These are phyloP conservation scores for Gymnorhina tibicen DNA, from an alignment of 2,113 vertebrate species.

Conservation along the genomic window DNA sequence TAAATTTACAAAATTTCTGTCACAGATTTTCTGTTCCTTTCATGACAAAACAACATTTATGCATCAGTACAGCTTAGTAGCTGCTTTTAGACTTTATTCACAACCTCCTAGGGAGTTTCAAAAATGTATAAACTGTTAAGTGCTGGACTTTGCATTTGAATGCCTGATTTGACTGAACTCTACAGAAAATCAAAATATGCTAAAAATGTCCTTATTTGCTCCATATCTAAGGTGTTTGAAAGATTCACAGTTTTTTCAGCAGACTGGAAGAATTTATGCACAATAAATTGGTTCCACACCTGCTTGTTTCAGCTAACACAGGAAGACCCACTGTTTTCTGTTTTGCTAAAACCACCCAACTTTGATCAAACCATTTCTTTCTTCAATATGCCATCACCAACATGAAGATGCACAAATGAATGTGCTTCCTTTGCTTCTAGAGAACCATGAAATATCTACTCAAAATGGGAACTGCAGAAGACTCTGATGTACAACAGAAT, in stretches of 20 bases:
- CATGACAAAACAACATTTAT: neutral
- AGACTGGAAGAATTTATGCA: slow-evolving; percentile 51
- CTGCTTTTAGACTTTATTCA: neutral
- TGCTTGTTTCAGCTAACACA: slow-evolving; percentile 38
- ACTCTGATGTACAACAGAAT: neutral
- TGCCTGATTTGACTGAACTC: neutral
- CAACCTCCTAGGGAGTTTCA: neutral
- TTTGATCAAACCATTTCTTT: slow-evolving; percentile 39
- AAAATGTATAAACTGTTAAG: neutral
- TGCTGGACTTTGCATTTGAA: neutral
- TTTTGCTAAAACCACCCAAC: slow-evolving; percentile 47
- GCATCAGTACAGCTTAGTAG: neutral
- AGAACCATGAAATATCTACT: neutral
- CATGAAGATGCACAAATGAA: neutral
- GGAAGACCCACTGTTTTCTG: slow-evolving; percentile 19
- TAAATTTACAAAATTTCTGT: neutral
- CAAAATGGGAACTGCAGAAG: neutral
- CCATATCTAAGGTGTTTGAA: neutral
- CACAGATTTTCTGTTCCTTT: neutral
- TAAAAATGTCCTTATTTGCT: neutral
- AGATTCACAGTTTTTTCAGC: neutral
- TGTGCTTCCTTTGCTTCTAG: neutral
- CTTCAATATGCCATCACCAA: neutral
- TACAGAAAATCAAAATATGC: slow-evolving; percentile 3
- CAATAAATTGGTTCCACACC: slow-evolving; percentile 54